Evolutionary conservation across 1,140 invertebrate genomes (phyloP).

Genomic region (Chelonus insularis): DNA sequence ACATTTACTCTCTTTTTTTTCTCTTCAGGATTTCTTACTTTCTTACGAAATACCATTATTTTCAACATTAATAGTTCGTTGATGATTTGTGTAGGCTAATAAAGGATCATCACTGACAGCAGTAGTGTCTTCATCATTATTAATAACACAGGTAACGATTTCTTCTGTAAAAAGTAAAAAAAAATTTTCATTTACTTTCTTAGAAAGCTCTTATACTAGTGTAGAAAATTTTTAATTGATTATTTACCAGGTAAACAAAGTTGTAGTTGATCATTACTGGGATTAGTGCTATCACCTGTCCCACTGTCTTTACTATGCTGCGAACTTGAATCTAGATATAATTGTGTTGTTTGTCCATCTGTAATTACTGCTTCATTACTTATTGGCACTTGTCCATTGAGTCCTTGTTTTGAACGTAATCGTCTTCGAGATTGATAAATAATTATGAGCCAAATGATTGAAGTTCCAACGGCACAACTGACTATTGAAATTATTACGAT

Average conservation of each 20-base stretch:
- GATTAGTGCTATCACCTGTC: conserved; percentile 65
- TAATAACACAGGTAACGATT: conserved; percentile 41
- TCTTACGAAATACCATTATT: conserved; percentile 43
- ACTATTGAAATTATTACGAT: conserved; percentile 88
- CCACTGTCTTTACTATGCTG: conserved; percentile 66
- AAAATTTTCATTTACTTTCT: too few species aligned
- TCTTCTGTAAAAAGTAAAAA: conserved; percentile 44
- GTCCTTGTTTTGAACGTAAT: conserved; percentile 50
- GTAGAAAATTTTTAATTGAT: conserved; percentile 21
- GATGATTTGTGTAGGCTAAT: conserved; percentile 54
- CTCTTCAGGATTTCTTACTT: conserved; percentile 27
- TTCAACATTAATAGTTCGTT: conserved; percentile 44
- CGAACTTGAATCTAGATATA: conserved; percentile 55
- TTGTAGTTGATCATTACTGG: conserved; percentile 62
- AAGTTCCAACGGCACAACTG: conserved; percentile 86
- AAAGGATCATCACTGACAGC: conserved; percentile 46
- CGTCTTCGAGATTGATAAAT: conserved; percentile 83
- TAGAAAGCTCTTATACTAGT: too few species aligned
- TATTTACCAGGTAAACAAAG: conserved; percentile 51
- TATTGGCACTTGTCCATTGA: conserved; percentile 30
- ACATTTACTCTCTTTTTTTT: background rate
- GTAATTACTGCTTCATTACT: conserved; percentile 21
- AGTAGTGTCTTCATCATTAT: conserved; percentile 50
- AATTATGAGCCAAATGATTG: conserved; percentile 88
- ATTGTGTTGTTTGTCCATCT: conserved; percentile 47